Conservation (phyloP, 2,113 vertebrate species). For the Morphnarchus princeps region DNA sequence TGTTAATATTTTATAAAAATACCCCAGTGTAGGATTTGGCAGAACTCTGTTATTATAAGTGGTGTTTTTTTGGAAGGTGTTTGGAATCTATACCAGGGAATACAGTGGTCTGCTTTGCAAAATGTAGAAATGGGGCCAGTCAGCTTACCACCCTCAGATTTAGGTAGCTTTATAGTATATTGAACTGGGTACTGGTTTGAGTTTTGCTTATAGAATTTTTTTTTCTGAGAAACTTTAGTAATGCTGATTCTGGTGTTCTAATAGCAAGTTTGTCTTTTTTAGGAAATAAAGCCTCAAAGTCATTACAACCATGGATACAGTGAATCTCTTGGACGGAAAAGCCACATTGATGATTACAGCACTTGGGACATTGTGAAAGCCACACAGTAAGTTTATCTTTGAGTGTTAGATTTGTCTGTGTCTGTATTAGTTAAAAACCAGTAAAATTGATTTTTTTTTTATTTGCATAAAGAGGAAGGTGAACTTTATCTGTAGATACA, state of each 20-base stretch:
- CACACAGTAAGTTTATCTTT: constrained; percentile 89
- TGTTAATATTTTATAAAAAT: background rate
- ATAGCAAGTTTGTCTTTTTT: constrained; percentile 32
- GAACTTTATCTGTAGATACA: background rate
- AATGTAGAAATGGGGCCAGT: background rate
- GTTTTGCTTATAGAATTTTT: background rate
- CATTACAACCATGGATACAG: constrained; percentile 96
- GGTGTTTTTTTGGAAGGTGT: background rate
- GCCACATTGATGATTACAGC: constrained; percentile 96
- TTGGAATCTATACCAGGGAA: background rate
- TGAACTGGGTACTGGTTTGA: background rate
- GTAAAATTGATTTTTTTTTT: background rate
- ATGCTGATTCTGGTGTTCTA: background rate
- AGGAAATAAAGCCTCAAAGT: constrained; percentile 96
- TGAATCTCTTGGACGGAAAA: constrained; percentile 89
- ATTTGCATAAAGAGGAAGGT: background rate
- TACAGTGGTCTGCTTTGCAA: background rate
- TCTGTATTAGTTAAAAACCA: background rate
- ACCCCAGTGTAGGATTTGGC: background rate
- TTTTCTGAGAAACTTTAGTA: background rate
- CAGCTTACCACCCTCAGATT: background rate
- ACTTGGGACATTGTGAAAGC: constrained; percentile 99
- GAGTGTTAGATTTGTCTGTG: background rate
- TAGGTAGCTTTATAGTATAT: background rate
- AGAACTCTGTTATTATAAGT: background rate